Evolutionary conservation across 2,113 vertebrate species (phyloP).

Genomic region (Gadus chalcogrammus): DNA sequence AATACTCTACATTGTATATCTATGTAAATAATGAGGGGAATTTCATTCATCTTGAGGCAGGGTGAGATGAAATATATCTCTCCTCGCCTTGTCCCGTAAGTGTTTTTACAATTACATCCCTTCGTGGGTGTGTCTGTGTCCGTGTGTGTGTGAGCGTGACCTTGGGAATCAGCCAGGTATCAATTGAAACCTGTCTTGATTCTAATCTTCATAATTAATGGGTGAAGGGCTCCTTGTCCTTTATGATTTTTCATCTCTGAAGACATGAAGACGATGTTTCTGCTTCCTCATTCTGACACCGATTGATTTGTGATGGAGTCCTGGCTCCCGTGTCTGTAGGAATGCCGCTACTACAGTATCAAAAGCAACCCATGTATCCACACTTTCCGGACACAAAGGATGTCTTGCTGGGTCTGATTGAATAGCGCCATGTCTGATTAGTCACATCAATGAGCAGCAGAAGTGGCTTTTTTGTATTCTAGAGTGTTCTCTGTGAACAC

Average conservation of each 20-base stretch:
- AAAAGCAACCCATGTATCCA: no score
- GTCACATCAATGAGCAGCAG: no score
- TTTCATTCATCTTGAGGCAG: neutral
- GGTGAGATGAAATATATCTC: neutral
- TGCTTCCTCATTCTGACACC: conserved; percentile 2
- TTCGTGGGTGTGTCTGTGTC: neutral
- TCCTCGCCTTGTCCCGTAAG: neutral
- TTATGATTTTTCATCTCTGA: conserved; percentile 57
- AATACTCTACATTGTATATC: neutral
- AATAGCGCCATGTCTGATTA: no score
- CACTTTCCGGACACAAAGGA: no score
- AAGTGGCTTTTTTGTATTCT: no score
- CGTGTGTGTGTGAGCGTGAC: conserved; percentile 19
- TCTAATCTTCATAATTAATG: conserved; percentile 60
- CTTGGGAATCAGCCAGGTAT: conserved; percentile 34
- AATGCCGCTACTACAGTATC: no score
- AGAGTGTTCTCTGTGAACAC: no score
- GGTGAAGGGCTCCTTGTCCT: conserved; percentile 39
- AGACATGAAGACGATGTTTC: conserved; percentile 41
- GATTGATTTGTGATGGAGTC: no score
- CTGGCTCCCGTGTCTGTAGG: no score
- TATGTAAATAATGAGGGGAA: neutral
- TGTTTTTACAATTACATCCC: conserved; percentile 17
- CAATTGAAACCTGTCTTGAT: conserved; percentile 48
- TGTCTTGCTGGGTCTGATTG: no score